phyloP scores from a whole-genome alignment of 2,888 invertebrate genomes.

The Noctua pronuba region DNA sequence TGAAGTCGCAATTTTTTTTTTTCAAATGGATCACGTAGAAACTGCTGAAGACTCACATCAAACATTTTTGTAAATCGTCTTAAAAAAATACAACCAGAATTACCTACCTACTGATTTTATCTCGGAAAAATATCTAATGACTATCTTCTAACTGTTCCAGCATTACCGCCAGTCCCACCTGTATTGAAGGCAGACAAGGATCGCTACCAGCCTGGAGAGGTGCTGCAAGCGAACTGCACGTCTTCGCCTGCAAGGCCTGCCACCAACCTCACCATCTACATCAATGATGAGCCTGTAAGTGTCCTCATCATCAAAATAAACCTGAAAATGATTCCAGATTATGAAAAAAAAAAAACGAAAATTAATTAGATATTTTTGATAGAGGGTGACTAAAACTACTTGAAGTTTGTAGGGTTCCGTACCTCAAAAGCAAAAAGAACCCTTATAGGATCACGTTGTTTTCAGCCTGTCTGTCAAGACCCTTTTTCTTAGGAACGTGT shows the following conservation, averaged over 20 bases:
- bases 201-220: constrained; percentile 94
- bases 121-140: background rate
- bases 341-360: background rate
- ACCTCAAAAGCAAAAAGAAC: too few relatives aligned
- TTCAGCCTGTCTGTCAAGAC: too few relatives aligned
- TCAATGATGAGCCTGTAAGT: constrained; percentile 94
- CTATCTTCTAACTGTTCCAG: constrained; percentile 81
- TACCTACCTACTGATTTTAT: too few relatives aligned
- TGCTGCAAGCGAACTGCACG: constrained; percentile 94
- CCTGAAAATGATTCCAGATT: background rate
- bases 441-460: too few relatives aligned
- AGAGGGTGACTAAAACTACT: background rate
- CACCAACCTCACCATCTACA: constrained; percentile 93
- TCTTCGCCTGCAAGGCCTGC: constrained; percentile 94
- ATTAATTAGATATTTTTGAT: background rate
- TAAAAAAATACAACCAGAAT: too few relatives aligned
- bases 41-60: background rate
- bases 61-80: too few relatives aligned
- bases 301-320: background rate
- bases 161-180: constrained; percentile 93
- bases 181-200: constrained; percentile 93
- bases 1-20: background rate
- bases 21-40: background rate
- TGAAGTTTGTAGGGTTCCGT: background rate
- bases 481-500: too few relatives aligned